Evolutionary conservation across 2,888 invertebrate genomes (phyloP), one percentile per base, ranked within the genome.

Genomic region (Habrosyne pyritoides): DNA sequence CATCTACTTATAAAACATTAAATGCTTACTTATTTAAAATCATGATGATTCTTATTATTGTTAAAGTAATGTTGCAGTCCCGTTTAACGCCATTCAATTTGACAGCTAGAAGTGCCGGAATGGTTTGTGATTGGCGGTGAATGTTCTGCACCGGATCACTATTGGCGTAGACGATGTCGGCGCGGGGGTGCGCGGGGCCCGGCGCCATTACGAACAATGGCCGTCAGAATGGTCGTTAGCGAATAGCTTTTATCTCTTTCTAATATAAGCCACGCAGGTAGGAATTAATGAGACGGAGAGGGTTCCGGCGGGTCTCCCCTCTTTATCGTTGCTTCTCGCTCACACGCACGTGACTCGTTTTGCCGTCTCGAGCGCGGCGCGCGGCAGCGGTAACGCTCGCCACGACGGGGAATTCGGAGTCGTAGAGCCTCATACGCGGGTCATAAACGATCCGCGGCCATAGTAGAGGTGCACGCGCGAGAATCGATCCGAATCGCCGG

Each of bases 351-450:
- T 80, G 82, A 78, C 70, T 81, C 83, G 93, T 89, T 91, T 89
- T 84, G 84, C 93, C 86, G 86, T 92, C 92, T 87, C 90, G 83
- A 84, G 81, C 81, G 84, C 86, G 83, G 86, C 85, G 89, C 89
- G 89, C 90, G 89, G 91, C 88, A 87, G 91, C 92, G 89, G 91
- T 87, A 89, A 88, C 87, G 88, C 86, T 89, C 91, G 89, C 91
- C 89, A 91, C 93, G 89, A 93, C 95, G 94, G 94, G 94, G 95
- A 95, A 95, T 95, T 95, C 95, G 94, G 95, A 95, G 95, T 95
- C 95, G 95, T 95, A 95, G 95, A 95, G 95, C 94, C 95, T 95
- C 95, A 95, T 95, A 95, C 95, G 95, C 95, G 95, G 95, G 95
- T 95, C 95, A 95, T 95, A 95, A 95, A 95, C 95, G 95, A 95